These are phyloP conservation scores for Grammomys dolichurus DNA, from an alignment of 2,113 vertebrate species.

Conservation along the genomic window DNA sequence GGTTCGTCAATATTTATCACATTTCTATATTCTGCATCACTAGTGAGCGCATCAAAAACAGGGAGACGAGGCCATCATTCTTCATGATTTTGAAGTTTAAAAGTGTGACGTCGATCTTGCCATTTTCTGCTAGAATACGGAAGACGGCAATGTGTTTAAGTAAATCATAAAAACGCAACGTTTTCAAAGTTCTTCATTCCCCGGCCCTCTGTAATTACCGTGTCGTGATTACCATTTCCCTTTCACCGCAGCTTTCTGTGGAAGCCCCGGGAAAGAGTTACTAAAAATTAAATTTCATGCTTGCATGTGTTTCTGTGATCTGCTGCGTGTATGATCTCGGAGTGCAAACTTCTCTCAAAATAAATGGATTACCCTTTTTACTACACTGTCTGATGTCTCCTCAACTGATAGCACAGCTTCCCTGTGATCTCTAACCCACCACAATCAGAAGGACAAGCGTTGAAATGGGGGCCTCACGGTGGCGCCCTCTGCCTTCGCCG, in stretches of 20 bases:
- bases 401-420: slow-evolving; percentile 81
- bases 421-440: slow-evolving; percentile 90
- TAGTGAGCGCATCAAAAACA: slow-evolving; percentile 33
- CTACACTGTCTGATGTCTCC: slow-evolving; percentile 88
- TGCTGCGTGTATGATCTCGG: slow-evolving; percentile 90
- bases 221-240: slow-evolving; percentile 84
- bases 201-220: slow-evolving; percentile 84
- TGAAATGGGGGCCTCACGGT: slow-evolving; percentile 86
- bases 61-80: not conserved
- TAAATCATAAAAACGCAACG: slow-evolving; percentile 23
- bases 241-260: slow-evolving; percentile 82
- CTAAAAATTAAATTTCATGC: slow-evolving; percentile 92
- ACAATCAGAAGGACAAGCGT: slow-evolving; percentile 90
- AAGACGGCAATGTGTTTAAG: slow-evolving; percentile 14
- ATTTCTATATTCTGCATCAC: slow-evolving; percentile 71
- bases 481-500: slow-evolving; percentile 85
- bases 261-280: slow-evolving; percentile 89
- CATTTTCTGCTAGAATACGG: slow-evolving; percentile 66
- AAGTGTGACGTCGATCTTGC: slow-evolving; percentile 13
- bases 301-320: slow-evolving; percentile 92
- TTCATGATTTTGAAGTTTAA: slow-evolving; percentile 39
- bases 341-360: slow-evolving; percentile 91
- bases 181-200: slow-evolving; percentile 81
- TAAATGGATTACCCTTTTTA: slow-evolving; percentile 92
- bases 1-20: slow-evolving; percentile 69